These are phyloP conservation scores for Pollenia griseotomentosa DNA, from an alignment of 2,888 invertebrate species.

Conservation along the genomic window DNA sequence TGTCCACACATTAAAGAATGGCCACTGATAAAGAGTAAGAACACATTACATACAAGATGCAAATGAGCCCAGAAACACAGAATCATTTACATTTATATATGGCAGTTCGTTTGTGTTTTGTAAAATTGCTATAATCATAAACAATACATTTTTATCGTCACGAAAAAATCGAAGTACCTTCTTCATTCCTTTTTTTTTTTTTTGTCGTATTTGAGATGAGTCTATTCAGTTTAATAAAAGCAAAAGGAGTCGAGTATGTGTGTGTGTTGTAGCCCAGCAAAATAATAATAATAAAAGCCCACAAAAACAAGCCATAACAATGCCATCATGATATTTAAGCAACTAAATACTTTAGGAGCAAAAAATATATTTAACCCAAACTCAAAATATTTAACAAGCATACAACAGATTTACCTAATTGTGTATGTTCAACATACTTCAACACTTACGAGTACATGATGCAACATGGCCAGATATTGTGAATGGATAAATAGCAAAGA, in stretches of 20 bases:
- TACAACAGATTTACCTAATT: background rate
- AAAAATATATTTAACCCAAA: conserved; percentile 8
- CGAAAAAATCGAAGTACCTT: conserved; percentile 57
- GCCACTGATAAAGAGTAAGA: conserved; percentile 14
- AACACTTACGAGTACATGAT: conserved; percentile 1
- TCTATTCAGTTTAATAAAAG: conserved; percentile 17
- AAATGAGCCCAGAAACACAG: background rate
- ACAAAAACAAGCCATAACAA: conserved; percentile 64
- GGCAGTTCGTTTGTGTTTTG: background rate
- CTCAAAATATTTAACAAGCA: background rate
- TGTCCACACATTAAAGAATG: conserved; percentile 23
- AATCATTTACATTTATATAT: background rate
- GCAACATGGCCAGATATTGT: conserved; percentile 34
- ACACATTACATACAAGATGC: conserved; percentile 7
- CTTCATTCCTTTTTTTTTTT: background rate
- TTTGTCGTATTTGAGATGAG: conserved; percentile 5
- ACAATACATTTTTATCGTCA: conserved; percentile 66
- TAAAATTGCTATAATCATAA: conserved; percentile 53
- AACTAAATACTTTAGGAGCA: conserved; percentile 23
- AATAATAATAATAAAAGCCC: conserved; percentile 49
- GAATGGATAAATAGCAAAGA: conserved; percentile 3
- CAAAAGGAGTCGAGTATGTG: conserved; percentile 37
- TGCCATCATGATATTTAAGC: conserved; percentile 60
- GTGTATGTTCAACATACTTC: conserved; percentile 19
- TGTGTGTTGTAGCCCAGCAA: conserved; percentile 7